These are phyloP conservation scores for Lasioglossum malachurum DNA, from an alignment of 2,888 invertebrate genomes.

Conservation along the genomic window DNA sequence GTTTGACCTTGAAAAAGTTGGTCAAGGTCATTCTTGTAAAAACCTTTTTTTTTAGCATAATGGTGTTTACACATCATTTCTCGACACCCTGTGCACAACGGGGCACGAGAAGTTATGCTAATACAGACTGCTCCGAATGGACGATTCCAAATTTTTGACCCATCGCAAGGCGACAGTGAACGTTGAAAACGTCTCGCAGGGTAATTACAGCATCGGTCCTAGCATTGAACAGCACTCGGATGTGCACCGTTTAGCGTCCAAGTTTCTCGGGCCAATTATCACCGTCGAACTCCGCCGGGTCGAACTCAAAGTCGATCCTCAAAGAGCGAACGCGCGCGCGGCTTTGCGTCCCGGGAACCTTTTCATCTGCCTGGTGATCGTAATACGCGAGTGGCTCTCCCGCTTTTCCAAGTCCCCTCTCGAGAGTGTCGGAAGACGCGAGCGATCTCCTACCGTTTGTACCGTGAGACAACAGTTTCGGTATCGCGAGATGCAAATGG, in stretches of 20 bases:
- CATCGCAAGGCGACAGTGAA: too few species aligned
- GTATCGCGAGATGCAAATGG: too few species aligned
- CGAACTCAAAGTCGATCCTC: slow-evolving; percentile 59
- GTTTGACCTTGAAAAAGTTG: too few species aligned
- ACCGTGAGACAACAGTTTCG: not conserved
- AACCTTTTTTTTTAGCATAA: too few species aligned
- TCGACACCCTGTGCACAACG: too few species aligned
- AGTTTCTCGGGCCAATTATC: slow-evolving; percentile 64
- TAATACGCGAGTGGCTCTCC: slow-evolving; percentile 55
- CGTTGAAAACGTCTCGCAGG: not conserved
- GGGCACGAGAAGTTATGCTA: too few species aligned
- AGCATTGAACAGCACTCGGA: slow-evolving; percentile 28
- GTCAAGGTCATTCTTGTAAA: too few species aligned
- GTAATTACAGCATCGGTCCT: slow-evolving; percentile 19
- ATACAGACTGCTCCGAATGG: too few species aligned
- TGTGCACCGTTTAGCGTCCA: slow-evolving; percentile 54
- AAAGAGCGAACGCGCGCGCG: slow-evolving; percentile 37
- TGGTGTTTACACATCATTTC: too few species aligned
- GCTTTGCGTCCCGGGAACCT: slow-evolving; percentile 38
- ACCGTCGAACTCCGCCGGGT: slow-evolving; percentile 33
- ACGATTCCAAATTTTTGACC: too few species aligned
- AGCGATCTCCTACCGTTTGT: not conserved
- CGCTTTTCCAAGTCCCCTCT: slow-evolving; percentile 38
- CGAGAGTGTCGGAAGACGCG: slow-evolving; percentile 26
- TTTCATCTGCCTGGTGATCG: slow-evolving; percentile 48